Percentiles rank a stretch among this genome's conserved stretches.
phyloP scores from a whole-genome alignment of 2,797 vertebrate genomes.

The Enteromius thamalakanensis region DNA sequence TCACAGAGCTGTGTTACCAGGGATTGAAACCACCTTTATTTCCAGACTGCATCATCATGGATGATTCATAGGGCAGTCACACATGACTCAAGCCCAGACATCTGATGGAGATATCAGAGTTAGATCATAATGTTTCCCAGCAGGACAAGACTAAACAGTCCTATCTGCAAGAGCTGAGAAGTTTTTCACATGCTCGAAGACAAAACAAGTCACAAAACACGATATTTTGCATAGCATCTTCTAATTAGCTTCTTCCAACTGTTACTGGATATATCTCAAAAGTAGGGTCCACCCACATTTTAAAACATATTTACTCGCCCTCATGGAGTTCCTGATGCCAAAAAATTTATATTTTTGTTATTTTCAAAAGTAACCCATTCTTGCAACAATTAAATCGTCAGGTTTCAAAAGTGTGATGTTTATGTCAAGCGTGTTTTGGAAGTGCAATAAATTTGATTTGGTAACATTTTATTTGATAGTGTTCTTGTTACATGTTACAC shows the following conservation, averaged over 20 bases:
- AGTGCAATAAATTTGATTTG: background rate
- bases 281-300: background rate
- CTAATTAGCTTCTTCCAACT: background rate
- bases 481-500: background rate
- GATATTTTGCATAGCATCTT: background rate
- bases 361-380: background rate
- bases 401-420: background rate
- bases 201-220: background rate
- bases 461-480: background rate
- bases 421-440: background rate
- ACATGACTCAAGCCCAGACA: constrained; percentile 14
- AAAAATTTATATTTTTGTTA: no score
- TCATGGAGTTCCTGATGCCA: background rate
- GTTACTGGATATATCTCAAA: background rate
- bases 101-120: background rate
- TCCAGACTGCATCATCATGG: constrained; percentile 1
- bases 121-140: background rate
- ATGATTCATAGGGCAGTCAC: constrained; percentile 30
- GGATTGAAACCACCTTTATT: background rate
- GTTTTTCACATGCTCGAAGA: background rate
- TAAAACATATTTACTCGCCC: background rate
- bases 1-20: background rate
- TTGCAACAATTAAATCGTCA: background rate
- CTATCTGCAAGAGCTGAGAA: background rate
- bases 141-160: constrained; percentile 6